These are phyloP conservation scores for Gymnoscopelus braueri DNA, from an alignment of 2,797 vertebrate species.

Conservation along the genomic window DNA sequence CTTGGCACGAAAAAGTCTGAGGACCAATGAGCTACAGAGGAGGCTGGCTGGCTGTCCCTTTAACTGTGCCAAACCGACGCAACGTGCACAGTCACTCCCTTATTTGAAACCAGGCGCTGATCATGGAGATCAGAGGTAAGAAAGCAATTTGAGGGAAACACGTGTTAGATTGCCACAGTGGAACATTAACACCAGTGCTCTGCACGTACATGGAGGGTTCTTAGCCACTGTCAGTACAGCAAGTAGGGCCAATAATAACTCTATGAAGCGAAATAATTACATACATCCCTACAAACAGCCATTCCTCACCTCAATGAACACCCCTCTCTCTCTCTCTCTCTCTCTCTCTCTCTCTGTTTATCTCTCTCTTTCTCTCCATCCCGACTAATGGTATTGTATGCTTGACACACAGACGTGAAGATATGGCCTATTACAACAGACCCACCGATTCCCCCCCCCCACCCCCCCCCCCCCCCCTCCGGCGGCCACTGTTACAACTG, in stretches of 20 bases:
- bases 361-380: slow-evolving; percentile 9
- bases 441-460: too few relatives aligned
- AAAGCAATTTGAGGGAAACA: slow-evolving; percentile 58
- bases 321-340: slow-evolving; percentile 12
- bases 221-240: slow-evolving; percentile 56
- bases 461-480: too few relatives aligned
- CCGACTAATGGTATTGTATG: neutral
- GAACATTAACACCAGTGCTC: slow-evolving; percentile 55
- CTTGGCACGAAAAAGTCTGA: too few relatives aligned
- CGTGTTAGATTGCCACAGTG: slow-evolving; percentile 56
- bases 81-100: neutral
- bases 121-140: slow-evolving; percentile 56
- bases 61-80: neutral
- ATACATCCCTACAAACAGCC: slow-evolving; percentile 52
- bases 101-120: slow-evolving; percentile 43
- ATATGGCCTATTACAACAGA: too few relatives aligned
- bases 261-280: slow-evolving; percentile 67
- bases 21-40: neutral
- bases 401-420: too few relatives aligned
- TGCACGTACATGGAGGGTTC: slow-evolving; percentile 43
- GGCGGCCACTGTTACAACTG: too few relatives aligned
- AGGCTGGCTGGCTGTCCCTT: neutral
- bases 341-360: slow-evolving; percentile 1
- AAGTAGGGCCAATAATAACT: slow-evolving; percentile 59
- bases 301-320: slow-evolving; percentile 60